A percentile compares a stretch with the other conserved stretches of the same genome.
These are phyloP conservation scores for Mus minutoides DNA, from an alignment of 2,797 vertebrate species.

Conservation along the genomic window DNA sequence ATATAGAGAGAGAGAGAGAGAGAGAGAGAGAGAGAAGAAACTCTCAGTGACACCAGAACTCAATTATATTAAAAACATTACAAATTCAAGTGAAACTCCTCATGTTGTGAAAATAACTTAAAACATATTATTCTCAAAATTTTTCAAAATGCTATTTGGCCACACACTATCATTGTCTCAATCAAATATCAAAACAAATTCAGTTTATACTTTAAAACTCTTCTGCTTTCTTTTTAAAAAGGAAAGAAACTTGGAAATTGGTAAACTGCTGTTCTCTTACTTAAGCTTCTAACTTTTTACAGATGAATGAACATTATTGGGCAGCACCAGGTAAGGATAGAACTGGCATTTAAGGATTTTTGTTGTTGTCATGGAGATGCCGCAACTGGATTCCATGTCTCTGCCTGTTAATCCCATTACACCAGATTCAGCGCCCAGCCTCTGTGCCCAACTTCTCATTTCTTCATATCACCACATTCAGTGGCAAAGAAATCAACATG, in stretches of 20 bases:
- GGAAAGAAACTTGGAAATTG: slow-evolving; percentile 40
- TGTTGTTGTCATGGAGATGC: background rate
- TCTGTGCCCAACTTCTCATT: background rate
- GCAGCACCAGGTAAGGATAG: background rate
- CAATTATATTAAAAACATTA: slow-evolving; percentile 55
- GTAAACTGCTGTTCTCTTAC: background rate
- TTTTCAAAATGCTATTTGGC: slow-evolving; percentile 49
- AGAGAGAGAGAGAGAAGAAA: background rate
- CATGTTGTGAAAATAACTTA: slow-evolving; percentile 63
- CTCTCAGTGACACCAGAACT: slow-evolving; percentile 61
- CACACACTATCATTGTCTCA: background rate
- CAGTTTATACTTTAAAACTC: slow-evolving; percentile 21
- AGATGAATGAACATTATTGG: background rate
- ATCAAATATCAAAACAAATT: slow-evolving; percentile 51
- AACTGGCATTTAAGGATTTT: background rate
- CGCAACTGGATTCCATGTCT: background rate
- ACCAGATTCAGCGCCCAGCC: background rate
- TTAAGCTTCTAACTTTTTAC: slow-evolving; percentile 33
- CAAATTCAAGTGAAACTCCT: slow-evolving; percentile 60
- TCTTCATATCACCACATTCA: background rate
- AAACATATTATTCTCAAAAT: slow-evolving; percentile 48
- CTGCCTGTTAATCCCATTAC: background rate
- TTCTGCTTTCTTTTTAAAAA: slow-evolving; percentile 50
- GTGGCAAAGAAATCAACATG: background rate
- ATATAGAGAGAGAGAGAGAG: background rate